phyloP scores from a whole-genome alignment of 2,888 invertebrate species.

The Ctena decussata region DNA sequence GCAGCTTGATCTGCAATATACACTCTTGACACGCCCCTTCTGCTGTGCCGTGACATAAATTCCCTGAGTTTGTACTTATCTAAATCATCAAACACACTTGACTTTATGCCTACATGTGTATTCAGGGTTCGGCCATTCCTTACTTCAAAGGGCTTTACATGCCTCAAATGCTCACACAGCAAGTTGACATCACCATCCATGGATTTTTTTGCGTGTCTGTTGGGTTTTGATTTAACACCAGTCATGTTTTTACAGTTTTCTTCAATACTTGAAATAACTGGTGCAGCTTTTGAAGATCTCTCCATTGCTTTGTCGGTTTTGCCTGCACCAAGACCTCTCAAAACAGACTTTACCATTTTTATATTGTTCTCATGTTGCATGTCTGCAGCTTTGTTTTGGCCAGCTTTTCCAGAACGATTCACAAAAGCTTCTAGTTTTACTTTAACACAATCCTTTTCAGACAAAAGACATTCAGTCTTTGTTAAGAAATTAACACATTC shows the following conservation, averaged over 20 bases:
- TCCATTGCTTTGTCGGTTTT: conserved; percentile 47
- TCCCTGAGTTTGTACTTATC: no score
- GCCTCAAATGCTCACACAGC: neutral
- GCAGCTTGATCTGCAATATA: no score
- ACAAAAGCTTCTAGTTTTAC: conserved; percentile 33
- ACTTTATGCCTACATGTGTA: neutral
- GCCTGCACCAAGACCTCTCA: conserved; percentile 39
- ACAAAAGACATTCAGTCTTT: conserved; percentile 37
- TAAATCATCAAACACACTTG: no score
- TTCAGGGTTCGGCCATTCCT: neutral
- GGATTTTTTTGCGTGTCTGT: neutral
- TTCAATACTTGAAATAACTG: conserved; percentile 21
- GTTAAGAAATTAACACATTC: conserved; percentile 41
- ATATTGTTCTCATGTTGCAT: conserved; percentile 50
- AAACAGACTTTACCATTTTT: conserved; percentile 35
- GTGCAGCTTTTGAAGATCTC: conserved; percentile 40
- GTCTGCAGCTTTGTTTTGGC: conserved; percentile 36
- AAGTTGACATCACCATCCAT: conserved; percentile 3
- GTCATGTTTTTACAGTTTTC: neutral
- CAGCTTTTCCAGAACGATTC: conserved; percentile 24
- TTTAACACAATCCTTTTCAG: conserved; percentile 25
- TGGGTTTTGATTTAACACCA: neutral
- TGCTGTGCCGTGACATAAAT: no score
- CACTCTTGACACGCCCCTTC: no score
- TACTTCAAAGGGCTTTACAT: conserved; percentile 3